These are phyloP conservation scores for Triops longicaudatus DNA, from an alignment of 1,140 invertebrate species.

Conservation along the genomic window DNA sequence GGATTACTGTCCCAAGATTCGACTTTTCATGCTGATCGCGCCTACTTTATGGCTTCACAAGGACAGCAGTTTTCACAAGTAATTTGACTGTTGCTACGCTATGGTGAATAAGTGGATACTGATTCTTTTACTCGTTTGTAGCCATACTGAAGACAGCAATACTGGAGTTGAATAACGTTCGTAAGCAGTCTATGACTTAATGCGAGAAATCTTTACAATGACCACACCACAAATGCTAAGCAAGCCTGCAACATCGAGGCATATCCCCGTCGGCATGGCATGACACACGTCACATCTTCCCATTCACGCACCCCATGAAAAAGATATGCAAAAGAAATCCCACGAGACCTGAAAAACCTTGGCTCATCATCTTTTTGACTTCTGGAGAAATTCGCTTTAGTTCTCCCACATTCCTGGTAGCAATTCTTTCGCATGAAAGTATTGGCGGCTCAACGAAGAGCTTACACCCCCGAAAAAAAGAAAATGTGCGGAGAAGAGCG, in stretches of 20 bases:
- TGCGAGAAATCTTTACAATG: constrained; percentile 22
- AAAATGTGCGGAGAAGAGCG: neutral
- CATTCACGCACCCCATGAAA: neutral
- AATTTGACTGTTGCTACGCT: neutral
- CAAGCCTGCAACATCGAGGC: neutral
- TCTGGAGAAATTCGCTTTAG: neutral
- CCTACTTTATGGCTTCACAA: constrained; percentile 51
- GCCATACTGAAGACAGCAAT: constrained; percentile 23
- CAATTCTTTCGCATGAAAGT: neutral
- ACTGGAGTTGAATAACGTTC: constrained; percentile 19
- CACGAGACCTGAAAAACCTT: neutral
- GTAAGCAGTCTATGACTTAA: constrained; percentile 15
- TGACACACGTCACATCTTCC: constrained; percentile 14
- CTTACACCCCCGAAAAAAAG: neutral
- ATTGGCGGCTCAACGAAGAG: constrained; percentile 14
- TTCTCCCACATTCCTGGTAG: neutral
- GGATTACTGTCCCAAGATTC: constrained; percentile 90
- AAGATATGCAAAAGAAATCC: neutral
- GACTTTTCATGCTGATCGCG: constrained; percentile 74
- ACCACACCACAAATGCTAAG: constrained; percentile 20
- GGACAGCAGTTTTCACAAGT: constrained; percentile 50
- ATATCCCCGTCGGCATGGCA: neutral
- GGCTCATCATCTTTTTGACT: neutral
- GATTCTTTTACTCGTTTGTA: neutral
- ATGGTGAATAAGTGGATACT: neutral